phyloP scores from a whole-genome alignment of 2,888 invertebrate genomes.

The Epirrita christyi region DNA sequence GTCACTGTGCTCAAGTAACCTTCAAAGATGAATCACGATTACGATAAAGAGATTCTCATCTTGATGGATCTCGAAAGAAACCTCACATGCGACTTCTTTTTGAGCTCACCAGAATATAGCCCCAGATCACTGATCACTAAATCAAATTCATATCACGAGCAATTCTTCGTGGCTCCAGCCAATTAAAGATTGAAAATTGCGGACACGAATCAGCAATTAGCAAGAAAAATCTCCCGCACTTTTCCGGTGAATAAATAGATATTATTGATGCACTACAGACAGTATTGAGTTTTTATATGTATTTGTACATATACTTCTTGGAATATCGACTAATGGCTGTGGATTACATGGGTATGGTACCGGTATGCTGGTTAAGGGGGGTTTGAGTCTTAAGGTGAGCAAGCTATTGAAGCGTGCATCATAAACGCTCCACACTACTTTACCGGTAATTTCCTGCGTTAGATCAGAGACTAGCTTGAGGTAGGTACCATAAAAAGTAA shows the following conservation, averaged over 20 bases:
- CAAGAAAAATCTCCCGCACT: conserved; percentile 59
- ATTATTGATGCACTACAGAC: conserved; percentile 45
- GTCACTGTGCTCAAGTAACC: no score
- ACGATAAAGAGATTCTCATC: no score
- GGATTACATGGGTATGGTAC: conserved; percentile 19
- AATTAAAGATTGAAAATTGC: conserved; percentile 48
- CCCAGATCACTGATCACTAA: conserved; percentile 20
- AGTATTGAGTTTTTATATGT: conserved; percentile 34
- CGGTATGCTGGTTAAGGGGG: conserved; percentile 7
- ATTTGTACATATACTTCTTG: conserved; percentile 38
- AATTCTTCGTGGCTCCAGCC: conserved; percentile 33
- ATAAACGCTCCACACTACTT: no score
- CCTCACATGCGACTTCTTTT: no score
- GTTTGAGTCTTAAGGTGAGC: neutral
- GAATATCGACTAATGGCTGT: conserved; percentile 36
- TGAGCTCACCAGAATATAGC: conserved; percentile 6
- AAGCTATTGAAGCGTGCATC: neutral
- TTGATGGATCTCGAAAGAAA: no score
- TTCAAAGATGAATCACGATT: no score
- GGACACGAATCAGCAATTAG: conserved; percentile 50
- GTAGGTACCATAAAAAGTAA: no score
- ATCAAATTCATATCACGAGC: conserved; percentile 35
- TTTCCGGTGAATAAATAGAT: conserved; percentile 63
- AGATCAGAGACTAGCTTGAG: no score
- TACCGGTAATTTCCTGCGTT: no score